Percentiles rank a stretch among this genome's conserved stretches.
These are phyloP conservation scores for Cybosia mesomella DNA, from an alignment of 2,888 invertebrate genomes.

Conservation along the genomic window DNA sequence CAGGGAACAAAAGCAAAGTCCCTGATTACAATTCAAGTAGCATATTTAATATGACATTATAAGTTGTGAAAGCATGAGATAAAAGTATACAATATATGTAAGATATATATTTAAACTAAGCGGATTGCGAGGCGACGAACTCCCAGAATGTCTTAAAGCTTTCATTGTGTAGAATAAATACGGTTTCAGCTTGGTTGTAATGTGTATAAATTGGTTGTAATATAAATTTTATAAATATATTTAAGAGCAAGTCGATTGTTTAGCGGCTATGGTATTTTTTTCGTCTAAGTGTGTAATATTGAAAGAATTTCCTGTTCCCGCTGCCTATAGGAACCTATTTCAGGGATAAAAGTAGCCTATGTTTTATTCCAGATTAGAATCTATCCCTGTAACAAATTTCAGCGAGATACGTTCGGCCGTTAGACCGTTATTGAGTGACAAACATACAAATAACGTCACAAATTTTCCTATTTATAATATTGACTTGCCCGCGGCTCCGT, in stretches of 20 bases:
- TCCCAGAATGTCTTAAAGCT: conserved; percentile 15
- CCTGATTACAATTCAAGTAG: conserved; percentile 44
- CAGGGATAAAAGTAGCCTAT: no score
- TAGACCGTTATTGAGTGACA: no score
- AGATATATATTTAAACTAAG: conserved; percentile 39
- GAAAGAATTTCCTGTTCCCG: not conserved
- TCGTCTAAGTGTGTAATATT: not conserved
- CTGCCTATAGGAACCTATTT: no score
- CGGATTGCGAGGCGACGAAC: conserved; percentile 40
- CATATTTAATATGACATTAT: conserved; percentile 44
- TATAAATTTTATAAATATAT: conserved; percentile 10
- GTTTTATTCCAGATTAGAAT: no score
- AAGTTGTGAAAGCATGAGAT: conserved; percentile 24
- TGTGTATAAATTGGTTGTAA: no score
- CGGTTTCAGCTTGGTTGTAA: conserved; percentile 10
- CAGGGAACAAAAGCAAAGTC: conserved; percentile 23
- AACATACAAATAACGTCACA: no score
- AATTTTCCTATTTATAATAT: no score
- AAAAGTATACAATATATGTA: conserved; percentile 10
- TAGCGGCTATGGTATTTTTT: not conserved
- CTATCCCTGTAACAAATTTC: no score
- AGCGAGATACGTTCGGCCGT: no score
- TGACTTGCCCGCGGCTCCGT: no score
- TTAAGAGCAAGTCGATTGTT: not conserved
- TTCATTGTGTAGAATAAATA: conserved; percentile 23